phyloP scores from a whole-genome alignment of 2,113 vertebrate species.

The Ifrita kowaldi region DNA sequence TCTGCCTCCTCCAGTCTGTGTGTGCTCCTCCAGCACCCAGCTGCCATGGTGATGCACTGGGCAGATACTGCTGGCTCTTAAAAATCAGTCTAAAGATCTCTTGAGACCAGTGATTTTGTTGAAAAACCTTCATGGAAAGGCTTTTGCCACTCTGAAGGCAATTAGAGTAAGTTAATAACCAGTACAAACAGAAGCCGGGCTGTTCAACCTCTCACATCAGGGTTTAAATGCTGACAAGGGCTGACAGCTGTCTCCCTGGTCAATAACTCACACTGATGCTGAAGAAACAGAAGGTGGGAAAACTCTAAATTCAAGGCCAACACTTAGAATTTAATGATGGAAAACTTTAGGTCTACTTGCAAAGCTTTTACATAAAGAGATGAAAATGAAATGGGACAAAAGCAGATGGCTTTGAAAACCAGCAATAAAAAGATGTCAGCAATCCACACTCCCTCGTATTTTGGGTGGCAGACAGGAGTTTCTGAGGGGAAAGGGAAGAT shows the following conservation, averaged over 20 bases:
- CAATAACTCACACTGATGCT: neutral
- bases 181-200: neutral
- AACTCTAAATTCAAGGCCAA: neutral
- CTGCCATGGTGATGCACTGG: fast-evolving
- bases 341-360: neutral
- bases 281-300: constrained; percentile 9
- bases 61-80: neutral
- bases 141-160: neutral
- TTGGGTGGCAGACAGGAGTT: neutral
- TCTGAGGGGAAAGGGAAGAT: neutral
- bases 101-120: neutral
- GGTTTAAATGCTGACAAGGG: neutral
- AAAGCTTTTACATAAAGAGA: neutral
- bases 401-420: neutral
- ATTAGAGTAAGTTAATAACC: neutral
- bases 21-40: fast-evolving
- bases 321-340: constrained; percentile 3
- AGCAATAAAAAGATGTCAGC: neutral
- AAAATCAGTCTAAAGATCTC: neutral
- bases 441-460: neutral
- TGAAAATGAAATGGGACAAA: neutral
- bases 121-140: neutral
- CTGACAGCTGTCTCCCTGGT: neutral
- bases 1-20: fast-evolving
- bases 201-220: neutral